These are phyloP conservation scores for Herpailurus yagouaroundi DNA, from an alignment of 2,113 vertebrate species.

Conservation along the genomic window DNA sequence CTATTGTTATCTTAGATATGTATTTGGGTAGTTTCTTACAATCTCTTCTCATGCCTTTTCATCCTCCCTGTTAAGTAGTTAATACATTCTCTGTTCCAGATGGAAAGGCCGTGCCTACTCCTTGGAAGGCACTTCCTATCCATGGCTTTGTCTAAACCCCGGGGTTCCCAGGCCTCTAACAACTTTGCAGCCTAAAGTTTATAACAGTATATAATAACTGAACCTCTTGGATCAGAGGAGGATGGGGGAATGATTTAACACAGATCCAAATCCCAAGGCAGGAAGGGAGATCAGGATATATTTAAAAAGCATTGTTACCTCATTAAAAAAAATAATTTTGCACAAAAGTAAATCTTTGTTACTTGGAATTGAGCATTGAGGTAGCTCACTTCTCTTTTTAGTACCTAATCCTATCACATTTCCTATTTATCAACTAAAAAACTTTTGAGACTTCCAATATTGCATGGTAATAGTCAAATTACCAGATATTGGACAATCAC, in stretches of 20 bases:
- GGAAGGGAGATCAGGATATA: neutral
- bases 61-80: neutral
- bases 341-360: neutral
- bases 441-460: neutral
- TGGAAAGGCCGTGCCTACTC: neutral
- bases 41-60: neutral
- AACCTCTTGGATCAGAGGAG: neutral
- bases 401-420: neutral
- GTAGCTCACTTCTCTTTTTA: neutral
- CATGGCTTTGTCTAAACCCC: neutral
- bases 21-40: neutral
- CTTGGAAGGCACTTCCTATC: neutral
- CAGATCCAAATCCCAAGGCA: neutral
- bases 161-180: neutral
- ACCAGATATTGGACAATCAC: neutral
- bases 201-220: neutral
- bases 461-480: neutral
- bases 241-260: neutral
- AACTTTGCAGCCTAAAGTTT: neutral
- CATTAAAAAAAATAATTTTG: neutral
- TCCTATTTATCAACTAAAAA: neutral
- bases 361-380: neutral
- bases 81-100: neutral
- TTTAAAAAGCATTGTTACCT: neutral
- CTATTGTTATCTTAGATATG: neutral